These are phyloP conservation scores for Trichacis sp. DNA, from an alignment of 2,888 invertebrate genomes.

Conservation along the genomic window DNA sequence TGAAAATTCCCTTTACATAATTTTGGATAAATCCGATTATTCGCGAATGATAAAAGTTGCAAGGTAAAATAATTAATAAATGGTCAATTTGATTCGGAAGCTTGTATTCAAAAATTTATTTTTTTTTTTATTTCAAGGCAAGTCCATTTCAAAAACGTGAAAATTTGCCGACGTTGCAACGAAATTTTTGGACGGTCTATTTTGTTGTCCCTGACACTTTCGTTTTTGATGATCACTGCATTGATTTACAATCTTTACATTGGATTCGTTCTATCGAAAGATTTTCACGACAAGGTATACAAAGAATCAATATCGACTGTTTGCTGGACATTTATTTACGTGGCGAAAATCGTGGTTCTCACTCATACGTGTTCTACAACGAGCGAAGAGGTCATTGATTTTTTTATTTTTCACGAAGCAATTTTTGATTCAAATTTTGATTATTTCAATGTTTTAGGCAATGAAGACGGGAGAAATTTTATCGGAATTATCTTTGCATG, in stretches of 20 bases:
- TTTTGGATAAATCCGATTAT: neutral
- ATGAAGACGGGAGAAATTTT: slow-evolving; percentile 40
- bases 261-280: slow-evolving; percentile 21
- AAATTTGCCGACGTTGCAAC: slow-evolving; percentile 23
- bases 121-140: slow-evolving; percentile 15
- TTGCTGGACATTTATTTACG: slow-evolving; percentile 29
- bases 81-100: too few species aligned
- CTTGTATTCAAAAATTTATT: too few species aligned
- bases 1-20: neutral
- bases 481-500: slow-evolving; percentile 28
- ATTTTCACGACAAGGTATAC: slow-evolving; percentile 1
- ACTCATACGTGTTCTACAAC: slow-evolving; percentile 23
- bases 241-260: slow-evolving; percentile 33
- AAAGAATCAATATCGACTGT: slow-evolving; percentile 24
- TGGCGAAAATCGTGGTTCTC: slow-evolving; percentile 21
- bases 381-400: slow-evolving; percentile 12
- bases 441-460: slow-evolving; percentile 9
- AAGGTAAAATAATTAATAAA: too few species aligned
- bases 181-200: slow-evolving; percentile 20
- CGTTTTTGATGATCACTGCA: slow-evolving; percentile 28
- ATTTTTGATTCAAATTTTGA: slow-evolving; percentile 3
- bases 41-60: neutral
- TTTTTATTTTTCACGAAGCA: neutral
- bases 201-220: slow-evolving; percentile 25
- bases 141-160: slow-evolving; percentile 17